Conservation (phyloP, 2,797 vertebrate genomes). For the Acestrorhynchus altus region DNA sequence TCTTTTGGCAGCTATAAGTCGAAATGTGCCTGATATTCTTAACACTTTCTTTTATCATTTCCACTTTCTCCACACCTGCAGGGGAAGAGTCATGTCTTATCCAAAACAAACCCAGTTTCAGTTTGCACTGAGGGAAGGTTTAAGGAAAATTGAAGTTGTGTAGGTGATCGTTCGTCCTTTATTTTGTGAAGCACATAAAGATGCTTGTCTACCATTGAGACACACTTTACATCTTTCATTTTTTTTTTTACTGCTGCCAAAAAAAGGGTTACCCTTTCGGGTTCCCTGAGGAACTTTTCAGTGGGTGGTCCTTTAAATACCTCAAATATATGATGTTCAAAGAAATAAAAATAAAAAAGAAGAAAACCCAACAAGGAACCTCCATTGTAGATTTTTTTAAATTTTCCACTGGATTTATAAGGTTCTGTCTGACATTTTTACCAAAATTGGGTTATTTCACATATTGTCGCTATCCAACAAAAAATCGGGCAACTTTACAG, state of each 20-base stretch:
- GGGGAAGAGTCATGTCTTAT: conserved; percentile 2
- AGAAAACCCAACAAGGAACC: no score
- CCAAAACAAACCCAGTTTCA: background rate
- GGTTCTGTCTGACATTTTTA: no score
- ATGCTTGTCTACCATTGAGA: no score
- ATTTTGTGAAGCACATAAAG: background rate
- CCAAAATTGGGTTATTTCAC: no score
- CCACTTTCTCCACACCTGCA: conserved; percentile 7
- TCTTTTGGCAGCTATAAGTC: background rate
- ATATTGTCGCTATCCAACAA: no score
- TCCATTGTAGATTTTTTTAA: no score
- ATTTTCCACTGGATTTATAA: no score
- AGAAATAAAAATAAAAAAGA: no score
- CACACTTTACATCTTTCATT: background rate
- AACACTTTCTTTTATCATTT: conserved; percentile 19
- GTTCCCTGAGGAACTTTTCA: background rate
- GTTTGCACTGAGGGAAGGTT: no score
- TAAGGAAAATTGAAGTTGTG: conserved; percentile 3
- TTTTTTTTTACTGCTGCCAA: background rate
- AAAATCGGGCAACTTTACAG: no score
- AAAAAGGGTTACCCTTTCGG: background rate
- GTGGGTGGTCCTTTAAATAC: no score
- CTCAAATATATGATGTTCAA: no score
- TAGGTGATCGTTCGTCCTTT: background rate
- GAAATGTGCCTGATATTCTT: conserved; percentile 5